Percentiles rank a stretch among this genome's conserved stretches.
phyloP scores from a whole-genome alignment of 2,113 vertebrate species.

The Petroica traversi region DNA sequence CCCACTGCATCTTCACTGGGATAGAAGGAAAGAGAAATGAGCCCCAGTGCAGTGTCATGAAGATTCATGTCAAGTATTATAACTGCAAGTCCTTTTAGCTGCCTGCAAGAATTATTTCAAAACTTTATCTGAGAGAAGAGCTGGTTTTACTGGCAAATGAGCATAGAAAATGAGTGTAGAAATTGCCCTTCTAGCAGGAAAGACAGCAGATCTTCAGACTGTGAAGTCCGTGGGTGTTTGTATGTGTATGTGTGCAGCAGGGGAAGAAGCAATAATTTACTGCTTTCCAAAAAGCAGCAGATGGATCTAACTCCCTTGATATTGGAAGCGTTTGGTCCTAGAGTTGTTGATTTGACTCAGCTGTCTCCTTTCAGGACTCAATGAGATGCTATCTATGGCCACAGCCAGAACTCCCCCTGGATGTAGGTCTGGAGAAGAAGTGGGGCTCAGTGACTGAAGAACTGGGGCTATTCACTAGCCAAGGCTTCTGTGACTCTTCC shows the following conservation, averaged over 20 bases:
- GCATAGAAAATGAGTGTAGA: constrained; percentile 33
- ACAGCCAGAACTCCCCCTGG: not conserved
- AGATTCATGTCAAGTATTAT: not conserved
- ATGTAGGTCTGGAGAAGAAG: not conserved
- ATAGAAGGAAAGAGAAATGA: not conserved
- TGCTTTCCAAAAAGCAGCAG: constrained; percentile 39
- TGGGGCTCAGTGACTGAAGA: not conserved
- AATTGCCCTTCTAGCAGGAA: constrained; percentile 40
- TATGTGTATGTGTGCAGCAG: constrained; percentile 31
- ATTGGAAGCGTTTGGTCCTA: not conserved
- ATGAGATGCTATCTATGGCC: not conserved
- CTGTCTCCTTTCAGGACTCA: not conserved
- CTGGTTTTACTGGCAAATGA: constrained; percentile 56
- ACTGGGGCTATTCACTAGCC: not conserved
- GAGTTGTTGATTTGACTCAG: not conserved
- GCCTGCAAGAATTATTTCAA: constrained; percentile 26
- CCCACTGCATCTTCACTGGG: not conserved
- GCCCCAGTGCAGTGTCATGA: not conserved
- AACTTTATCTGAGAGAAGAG: not conserved
- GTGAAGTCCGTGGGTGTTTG: constrained; percentile 66
- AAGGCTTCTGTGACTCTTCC: not conserved
- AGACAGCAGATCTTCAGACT: constrained; percentile 53
- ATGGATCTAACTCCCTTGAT: constrained; percentile 30
- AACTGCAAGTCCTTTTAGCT: not conserved
- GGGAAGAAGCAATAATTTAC: constrained; percentile 33